Conservation (phyloP, 2,888 invertebrate genomes). For the Amiota minor region DNA sequence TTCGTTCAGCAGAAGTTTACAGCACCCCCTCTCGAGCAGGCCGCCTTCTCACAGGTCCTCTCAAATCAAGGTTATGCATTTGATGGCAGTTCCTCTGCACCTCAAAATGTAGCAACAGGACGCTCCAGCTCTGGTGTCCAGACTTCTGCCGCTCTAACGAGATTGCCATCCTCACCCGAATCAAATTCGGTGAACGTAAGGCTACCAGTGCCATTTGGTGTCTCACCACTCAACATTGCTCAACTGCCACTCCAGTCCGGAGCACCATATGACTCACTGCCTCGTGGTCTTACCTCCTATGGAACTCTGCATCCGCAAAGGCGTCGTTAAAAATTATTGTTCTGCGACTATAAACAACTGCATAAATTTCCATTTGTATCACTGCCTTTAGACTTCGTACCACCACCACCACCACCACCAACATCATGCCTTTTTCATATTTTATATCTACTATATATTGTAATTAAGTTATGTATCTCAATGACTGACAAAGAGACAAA, state of each 20-base stretch:
- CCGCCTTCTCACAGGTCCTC: conserved; percentile 65
- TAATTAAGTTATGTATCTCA: neutral
- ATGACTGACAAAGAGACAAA: conserved; percentile 13
- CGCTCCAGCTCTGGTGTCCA: conserved; percentile 39
- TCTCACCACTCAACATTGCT: conserved; percentile 62
- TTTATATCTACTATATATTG: neutral
- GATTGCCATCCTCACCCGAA: conserved; percentile 36
- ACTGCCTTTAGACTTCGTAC: no score
- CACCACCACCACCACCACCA: neutral
- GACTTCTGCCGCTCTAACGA: conserved; percentile 11
- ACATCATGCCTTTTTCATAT: neutral
- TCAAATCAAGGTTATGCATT: conserved; percentile 63
- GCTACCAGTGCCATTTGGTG: conserved; percentile 64
- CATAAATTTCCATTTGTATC: conserved; percentile 20
- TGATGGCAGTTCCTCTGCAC: conserved; percentile 37
- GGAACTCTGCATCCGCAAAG: conserved; percentile 66
- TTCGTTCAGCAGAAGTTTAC: conserved; percentile 54
- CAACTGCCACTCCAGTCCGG: conserved; percentile 66
- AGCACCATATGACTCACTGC: conserved; percentile 63
- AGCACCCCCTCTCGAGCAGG: conserved; percentile 63
- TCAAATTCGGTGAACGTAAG: conserved; percentile 63
- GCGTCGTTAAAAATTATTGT: conserved; percentile 41
- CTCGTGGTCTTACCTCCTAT: conserved; percentile 63
- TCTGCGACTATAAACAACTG: neutral
- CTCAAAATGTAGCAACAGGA: conserved; percentile 33